These are phyloP conservation scores for Elysia crispata DNA, from an alignment of 2,888 invertebrate genomes.

Conservation along the genomic window DNA sequence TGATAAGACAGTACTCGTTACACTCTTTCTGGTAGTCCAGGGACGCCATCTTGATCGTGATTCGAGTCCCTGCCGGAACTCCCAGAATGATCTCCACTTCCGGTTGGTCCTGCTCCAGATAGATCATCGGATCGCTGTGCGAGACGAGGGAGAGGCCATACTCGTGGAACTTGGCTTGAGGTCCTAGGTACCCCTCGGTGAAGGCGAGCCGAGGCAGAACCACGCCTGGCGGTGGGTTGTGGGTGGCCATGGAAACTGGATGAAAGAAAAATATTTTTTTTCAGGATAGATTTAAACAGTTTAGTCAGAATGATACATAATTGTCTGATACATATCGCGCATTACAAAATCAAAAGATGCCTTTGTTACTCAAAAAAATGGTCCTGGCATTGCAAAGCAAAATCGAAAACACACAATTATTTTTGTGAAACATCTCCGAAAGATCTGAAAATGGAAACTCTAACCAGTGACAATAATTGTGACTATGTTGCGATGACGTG, in stretches of 20 bases:
- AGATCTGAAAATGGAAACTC: no score
- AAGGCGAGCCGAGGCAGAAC: conserved; percentile 35
- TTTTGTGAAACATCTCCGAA: no score
- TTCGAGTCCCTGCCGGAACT: conserved; percentile 56
- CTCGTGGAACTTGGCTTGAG: conserved; percentile 66
- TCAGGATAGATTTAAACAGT: neutral
- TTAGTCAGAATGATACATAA: neutral
- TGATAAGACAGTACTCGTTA: conserved; percentile 62
- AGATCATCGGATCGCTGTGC: conserved; percentile 65
- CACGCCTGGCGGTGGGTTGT: neutral
- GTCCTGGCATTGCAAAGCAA: no score
- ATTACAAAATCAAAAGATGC: no score
- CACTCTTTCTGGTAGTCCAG: conserved; percentile 65
- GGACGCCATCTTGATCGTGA: conserved; percentile 65
- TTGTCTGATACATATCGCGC: no score
- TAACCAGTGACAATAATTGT: no score
- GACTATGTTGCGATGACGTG: no score
- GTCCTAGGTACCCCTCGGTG: conserved; percentile 68
- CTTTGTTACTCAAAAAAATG: no score
- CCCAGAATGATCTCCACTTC: conserved; percentile 64
- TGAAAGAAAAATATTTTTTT: conserved; percentile 2
- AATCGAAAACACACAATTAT: no score
- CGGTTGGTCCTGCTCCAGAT: conserved; percentile 52
- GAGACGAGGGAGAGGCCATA: conserved; percentile 62
- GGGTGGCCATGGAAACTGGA: neutral